A percentile compares a stretch with the other conserved stretches of the same genome.
Evolutionary conservation across 2,888 invertebrate species (phyloP).

Genomic region (Hoplodrina blanda): DNA sequence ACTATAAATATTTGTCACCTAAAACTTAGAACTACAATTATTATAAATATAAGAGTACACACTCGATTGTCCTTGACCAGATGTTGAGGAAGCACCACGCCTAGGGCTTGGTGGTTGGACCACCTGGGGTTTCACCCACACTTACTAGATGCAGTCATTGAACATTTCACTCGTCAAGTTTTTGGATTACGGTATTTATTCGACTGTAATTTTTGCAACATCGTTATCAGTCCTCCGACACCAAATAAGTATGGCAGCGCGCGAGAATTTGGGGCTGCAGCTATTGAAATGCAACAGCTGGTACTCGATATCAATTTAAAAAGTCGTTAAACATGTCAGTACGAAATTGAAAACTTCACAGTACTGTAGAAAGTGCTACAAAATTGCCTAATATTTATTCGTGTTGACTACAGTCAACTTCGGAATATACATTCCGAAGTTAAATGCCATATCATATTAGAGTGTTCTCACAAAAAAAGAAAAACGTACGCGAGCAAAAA

Average conservation of each 20-base stretch:
- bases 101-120: too few species aligned
- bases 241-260: conserved; percentile 42
- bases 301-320: conserved; percentile 49
- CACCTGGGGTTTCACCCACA: too few species aligned
- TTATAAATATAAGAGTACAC: too few species aligned
- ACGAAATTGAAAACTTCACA: conserved; percentile 40
- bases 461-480: neutral
- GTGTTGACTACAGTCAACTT: too few species aligned
- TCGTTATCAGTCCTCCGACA: conserved; percentile 9
- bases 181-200: too few species aligned
- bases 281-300: conserved; percentile 56
- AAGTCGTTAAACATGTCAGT: conserved; percentile 52
- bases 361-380: conserved; percentile 19
- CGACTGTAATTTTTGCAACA: too few species aligned
- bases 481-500: neutral
- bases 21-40: neutral
- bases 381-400: conserved; percentile 22
- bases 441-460: neutral
- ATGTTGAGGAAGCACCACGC: too few species aligned
- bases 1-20: neutral
- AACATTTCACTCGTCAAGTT: too few species aligned
- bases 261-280: conserved; percentile 35
- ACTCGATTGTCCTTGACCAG: too few species aligned
- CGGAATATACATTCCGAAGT: neutral
- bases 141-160: too few species aligned